Base-by-base conservation (phyloP, 2,113 vertebrate genomes). In the Sigmodon hispidus region DNA sequence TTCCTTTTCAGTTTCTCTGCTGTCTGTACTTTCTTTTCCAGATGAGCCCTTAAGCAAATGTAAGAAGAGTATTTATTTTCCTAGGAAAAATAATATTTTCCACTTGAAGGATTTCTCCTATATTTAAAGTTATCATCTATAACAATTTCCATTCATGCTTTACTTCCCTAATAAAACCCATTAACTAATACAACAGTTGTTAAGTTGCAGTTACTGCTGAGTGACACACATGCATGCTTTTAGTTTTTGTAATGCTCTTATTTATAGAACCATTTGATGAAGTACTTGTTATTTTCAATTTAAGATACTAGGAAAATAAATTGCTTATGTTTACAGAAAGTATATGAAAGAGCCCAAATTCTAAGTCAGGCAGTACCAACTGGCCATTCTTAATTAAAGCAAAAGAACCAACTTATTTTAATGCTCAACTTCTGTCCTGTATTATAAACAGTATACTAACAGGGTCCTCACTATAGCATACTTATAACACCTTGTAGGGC, bases 1-100 rank as follows among this genome's bases (percentile, higher is more conserved):
- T 69, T 97, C 97, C 45, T 97, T 94, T 50, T 96, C 96, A 55
- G 80, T 95, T 96, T 97, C 96, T 89, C 73, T 90, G 69, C 55
- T 79, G 40, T 94, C 96, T 92, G 85, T 12, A 72, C 73, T 83
- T 22, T 88, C 72, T 40, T 96, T 96, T 65, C 75, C 90, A 61
- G 87, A 36, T 94, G 96, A 95, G 7, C 90, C 97, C 97, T 98
- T 89, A 45, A 93, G 50, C 63, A 96, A 93, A 96, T 2, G 55
- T 45, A 97, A 93, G 40, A 90, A 43, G 26, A 21, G 81, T 77
- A 26, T n/a, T 79, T 80, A 95, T 69, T 95, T 93, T 73, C 36
- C 36, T 94, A 45, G 70, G 29, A 50, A 89, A 87, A 90, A 94
- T 91, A 69, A 52, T 31, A 73, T 31, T 87, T 83, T 80, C 40